Evolutionary conservation across 1,140 invertebrate species (phyloP).

Genomic region (Dryas iulia): DNA sequence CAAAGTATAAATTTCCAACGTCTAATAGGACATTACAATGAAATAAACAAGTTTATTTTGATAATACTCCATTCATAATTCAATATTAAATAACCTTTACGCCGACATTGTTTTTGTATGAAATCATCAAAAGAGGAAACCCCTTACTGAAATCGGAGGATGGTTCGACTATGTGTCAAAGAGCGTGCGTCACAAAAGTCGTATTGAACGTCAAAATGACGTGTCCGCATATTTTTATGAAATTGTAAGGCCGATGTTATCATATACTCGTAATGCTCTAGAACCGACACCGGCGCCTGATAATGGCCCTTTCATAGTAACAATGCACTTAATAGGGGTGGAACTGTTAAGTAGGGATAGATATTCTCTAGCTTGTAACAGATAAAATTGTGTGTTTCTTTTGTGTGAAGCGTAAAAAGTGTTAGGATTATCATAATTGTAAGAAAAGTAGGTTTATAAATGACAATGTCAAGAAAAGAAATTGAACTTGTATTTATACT

Average conservation of each 20-base stretch:
- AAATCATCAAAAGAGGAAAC: constrained; percentile 32
- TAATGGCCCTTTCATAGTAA: constrained; percentile 7
- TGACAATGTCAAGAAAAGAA: neutral
- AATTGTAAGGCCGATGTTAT: constrained; percentile 10
- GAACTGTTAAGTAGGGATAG: constrained; percentile 4
- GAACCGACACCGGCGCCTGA: constrained; percentile 9
- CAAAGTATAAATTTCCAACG: neutral
- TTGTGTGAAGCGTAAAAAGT: neutral
- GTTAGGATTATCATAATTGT: neutral
- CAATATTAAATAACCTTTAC: neutral
- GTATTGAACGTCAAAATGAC: constrained; percentile 40
- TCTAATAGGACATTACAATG: neutral
- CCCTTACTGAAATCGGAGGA: constrained; percentile 17
- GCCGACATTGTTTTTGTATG: neutral
- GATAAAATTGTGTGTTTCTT: neutral
- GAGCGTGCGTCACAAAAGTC: constrained; percentile 37
- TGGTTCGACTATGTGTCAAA: constrained; percentile 20
- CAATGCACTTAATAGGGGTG: constrained; percentile 4
- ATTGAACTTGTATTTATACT: neutral
- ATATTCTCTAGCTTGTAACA: constrained; percentile 4
- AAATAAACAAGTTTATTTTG: neutral
- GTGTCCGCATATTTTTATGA: constrained; percentile 21
- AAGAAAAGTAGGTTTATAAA: neutral
- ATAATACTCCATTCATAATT: neutral
- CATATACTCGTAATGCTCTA: constrained; percentile 14